Percentiles rank a stretch among this genome's conserved stretches.
phyloP scores from a whole-genome alignment of 2,888 invertebrate genomes.

The Folsomia manolachei region DNA sequence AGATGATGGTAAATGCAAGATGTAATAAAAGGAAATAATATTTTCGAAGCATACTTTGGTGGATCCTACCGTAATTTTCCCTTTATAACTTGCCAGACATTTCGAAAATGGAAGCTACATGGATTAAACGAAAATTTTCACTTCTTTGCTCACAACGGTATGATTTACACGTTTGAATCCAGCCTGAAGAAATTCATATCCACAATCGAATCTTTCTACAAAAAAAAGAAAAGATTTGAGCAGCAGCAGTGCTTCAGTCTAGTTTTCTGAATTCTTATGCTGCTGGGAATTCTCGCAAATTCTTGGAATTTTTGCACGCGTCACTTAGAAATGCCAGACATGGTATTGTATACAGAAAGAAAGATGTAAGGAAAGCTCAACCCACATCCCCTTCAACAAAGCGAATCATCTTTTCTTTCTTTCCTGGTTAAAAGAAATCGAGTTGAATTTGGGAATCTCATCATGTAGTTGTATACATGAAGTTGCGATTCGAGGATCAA shows the following conservation, averaged over 20 bases:
- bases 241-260: no score
- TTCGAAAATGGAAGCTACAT: no score
- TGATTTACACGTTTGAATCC: background rate
- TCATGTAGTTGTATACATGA: no score
- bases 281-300: constrained; percentile 31
- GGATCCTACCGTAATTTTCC: no score
- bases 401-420: background rate
- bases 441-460: no score
- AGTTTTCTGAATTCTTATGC: constrained; percentile 10
- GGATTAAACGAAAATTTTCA: background rate
- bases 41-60: no score
- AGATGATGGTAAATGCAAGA: no score
- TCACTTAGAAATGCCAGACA: constrained; percentile 22
- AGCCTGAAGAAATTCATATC: background rate
- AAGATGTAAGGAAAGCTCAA: background rate
- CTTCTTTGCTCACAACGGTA: background rate
- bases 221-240: constrained; percentile 1
- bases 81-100: no score
- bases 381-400: background rate
- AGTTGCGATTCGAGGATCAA: background rate
- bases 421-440: no score
- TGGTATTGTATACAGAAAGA: background rate
- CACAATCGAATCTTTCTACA: background rate
- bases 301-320: constrained; percentile 40
- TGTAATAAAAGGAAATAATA: no score